These are phyloP conservation scores for Artibeus lituratus DNA, from an alignment of 2,797 vertebrate species.

Conservation along the genomic window DNA sequence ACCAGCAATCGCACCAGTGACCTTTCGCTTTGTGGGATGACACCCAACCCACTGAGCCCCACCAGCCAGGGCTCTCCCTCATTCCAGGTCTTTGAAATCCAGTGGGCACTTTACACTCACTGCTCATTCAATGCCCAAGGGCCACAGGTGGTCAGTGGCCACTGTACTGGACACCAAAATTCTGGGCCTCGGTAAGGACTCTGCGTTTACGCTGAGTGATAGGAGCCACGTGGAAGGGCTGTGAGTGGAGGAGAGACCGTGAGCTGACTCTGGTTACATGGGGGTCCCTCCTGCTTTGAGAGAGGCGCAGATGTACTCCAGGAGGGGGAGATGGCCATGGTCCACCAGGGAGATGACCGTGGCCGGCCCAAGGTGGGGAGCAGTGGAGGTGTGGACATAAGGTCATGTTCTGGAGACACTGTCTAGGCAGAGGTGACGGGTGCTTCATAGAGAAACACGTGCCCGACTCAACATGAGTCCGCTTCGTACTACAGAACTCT, in stretches of 20 bases:
- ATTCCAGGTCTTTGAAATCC: not conserved
- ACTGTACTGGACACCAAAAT: too few species aligned
- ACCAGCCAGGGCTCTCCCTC: not conserved
- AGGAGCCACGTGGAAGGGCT: fast-evolving
- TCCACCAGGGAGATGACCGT: too few species aligned
- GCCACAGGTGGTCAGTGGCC: not conserved
- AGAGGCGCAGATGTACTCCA: not conserved
- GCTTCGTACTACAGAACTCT: not conserved
- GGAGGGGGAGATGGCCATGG: not conserved
- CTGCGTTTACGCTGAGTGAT: too few species aligned
- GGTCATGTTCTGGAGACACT: not conserved
- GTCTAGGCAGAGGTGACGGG: not conserved
- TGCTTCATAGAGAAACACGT: not conserved
- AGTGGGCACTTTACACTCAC: not conserved
- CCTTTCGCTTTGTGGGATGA: not conserved
- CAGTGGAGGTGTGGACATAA: not conserved
- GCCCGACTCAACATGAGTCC: too few species aligned
- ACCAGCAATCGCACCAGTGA: not conserved
- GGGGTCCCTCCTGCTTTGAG: not conserved
- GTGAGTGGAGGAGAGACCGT: not conserved
- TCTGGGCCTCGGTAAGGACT: not conserved
- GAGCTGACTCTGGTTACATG: not conserved
- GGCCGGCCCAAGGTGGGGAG: not conserved
- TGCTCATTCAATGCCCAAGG: not conserved
- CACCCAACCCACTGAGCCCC: not conserved